phyloP scores from a whole-genome alignment of 2,888 invertebrate species.

The Antheraea yamamai region DNA sequence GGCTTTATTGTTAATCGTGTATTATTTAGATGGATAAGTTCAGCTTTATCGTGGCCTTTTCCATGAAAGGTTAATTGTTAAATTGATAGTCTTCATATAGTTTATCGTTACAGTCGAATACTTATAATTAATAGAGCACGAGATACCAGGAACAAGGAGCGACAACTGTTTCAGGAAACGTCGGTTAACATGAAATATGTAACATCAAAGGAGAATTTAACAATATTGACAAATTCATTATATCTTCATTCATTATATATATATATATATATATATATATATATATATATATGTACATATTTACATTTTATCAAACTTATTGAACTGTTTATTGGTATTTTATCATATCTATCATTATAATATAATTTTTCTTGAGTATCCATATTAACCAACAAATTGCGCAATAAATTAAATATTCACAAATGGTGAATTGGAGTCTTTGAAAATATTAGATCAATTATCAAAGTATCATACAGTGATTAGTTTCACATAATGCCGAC shows the following conservation, averaged over 20 bases:
- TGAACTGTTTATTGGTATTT: not conserved
- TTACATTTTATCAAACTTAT: not conserved
- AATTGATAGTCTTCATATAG: slow-evolving; percentile 15
- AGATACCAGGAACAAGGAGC: not conserved
- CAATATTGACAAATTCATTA: not conserved
- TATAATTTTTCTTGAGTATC: not conserved
- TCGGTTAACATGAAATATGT: slow-evolving; percentile 8
- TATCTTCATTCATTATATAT: too few species aligned
- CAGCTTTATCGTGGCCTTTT: slow-evolving; percentile 9
- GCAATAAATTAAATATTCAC: too few species aligned
- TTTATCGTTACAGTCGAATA: slow-evolving; percentile 8
- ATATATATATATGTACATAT: not conserved
- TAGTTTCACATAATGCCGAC: too few species aligned
- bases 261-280: not conserved
- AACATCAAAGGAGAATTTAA: not conserved
- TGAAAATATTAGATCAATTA: too few species aligned
- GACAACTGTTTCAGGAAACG: not conserved
- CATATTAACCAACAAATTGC: too few species aligned
- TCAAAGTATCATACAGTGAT: too few species aligned
- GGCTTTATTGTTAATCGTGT: slow-evolving; percentile 12
- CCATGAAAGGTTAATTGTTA: slow-evolving; percentile 16
- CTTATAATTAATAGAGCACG: slow-evolving; percentile 11
- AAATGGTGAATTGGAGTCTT: too few species aligned
- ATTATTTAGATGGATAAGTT: slow-evolving; percentile 14
- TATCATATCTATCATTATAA: too few species aligned